Evolutionary conservation across 2,797 vertebrate genomes (phyloP).

Genomic region (Typhlichthys eigenmanni): DNA sequence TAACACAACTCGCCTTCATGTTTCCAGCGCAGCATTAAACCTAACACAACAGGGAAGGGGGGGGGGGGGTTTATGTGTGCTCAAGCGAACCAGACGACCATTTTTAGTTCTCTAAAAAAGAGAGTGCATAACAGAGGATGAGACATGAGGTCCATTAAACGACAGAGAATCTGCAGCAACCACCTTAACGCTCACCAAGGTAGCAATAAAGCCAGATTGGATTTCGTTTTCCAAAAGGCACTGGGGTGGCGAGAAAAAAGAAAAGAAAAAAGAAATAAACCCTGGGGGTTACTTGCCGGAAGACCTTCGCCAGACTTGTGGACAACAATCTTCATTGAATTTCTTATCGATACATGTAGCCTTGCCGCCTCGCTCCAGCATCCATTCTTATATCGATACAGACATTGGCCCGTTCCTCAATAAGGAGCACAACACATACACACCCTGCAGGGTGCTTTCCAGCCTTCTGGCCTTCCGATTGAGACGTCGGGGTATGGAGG

Average conservation of each 20-base stretch:
- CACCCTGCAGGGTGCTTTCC: slow-evolving; percentile 65
- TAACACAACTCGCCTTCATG: slow-evolving; percentile 46
- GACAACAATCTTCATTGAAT: slow-evolving; percentile 50
- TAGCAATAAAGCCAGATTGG: slow-evolving; percentile 84
- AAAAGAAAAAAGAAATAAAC: slow-evolving; percentile 59
- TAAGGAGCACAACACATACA: slow-evolving; percentile 37
- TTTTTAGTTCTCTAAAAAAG: slow-evolving; percentile 63
- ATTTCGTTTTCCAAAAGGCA: slow-evolving; percentile 73
- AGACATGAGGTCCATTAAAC: slow-evolving; percentile 86
- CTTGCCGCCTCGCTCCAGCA: slow-evolving; percentile 39
- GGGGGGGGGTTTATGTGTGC: slow-evolving; percentile 10
- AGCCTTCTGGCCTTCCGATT: slow-evolving; percentile 46
- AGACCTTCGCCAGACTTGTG: slow-evolving; percentile 38
- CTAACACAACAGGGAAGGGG: slow-evolving; percentile 29
- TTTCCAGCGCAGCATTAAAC: slow-evolving; percentile 36
- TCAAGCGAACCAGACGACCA: not conserved
- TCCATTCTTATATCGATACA: slow-evolving; percentile 56
- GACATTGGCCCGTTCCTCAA: slow-evolving; percentile 47
- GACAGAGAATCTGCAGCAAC: slow-evolving; percentile 87
- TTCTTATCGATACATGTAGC: slow-evolving; percentile 63
- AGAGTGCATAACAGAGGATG: slow-evolving; percentile 86
- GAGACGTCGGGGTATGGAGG: slow-evolving; percentile 24
- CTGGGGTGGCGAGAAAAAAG: slow-evolving; percentile 39
- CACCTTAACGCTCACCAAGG: slow-evolving; percentile 83
- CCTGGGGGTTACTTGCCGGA: slow-evolving; percentile 48